Evolutionary conservation across 2,113 vertebrate species (phyloP).

Genomic region (Spea multiplicata): DNA sequence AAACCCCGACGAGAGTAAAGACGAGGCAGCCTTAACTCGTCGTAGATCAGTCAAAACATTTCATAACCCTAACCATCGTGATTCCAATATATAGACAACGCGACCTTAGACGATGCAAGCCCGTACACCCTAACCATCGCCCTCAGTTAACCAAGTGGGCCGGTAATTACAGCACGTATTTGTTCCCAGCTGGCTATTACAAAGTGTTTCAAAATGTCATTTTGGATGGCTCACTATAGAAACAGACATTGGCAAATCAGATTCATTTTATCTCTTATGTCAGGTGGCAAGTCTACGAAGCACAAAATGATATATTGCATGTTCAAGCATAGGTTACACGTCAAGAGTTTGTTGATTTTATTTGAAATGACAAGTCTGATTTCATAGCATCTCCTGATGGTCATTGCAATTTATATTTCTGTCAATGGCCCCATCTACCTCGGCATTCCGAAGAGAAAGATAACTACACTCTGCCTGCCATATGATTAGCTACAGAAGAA

Average conservation of each 20-base stretch:
- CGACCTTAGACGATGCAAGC: too few species aligned
- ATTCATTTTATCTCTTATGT: slow-evolving; percentile 18
- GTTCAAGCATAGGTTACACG: slow-evolving; percentile 14
- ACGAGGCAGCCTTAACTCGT: too few species aligned
- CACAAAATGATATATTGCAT: slow-evolving; percentile 30
- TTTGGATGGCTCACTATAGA: not conserved
- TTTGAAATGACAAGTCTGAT: slow-evolving; percentile 37
- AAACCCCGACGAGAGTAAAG: too few species aligned
- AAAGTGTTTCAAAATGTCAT: not conserved
- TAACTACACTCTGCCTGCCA: slow-evolving; percentile 23
- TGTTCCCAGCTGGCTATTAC: too few species aligned
- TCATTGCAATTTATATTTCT: slow-evolving; percentile 38
- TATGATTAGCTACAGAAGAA: slow-evolving; percentile 30
- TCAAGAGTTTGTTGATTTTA: slow-evolving; percentile 21
- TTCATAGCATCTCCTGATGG: slow-evolving; percentile 30
- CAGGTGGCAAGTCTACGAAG: slow-evolving; percentile 10
- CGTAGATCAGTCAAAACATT: too few species aligned
- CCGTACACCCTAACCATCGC: too few species aligned
- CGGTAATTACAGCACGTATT: too few species aligned
- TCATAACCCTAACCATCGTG: too few species aligned
- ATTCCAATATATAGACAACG: too few species aligned
- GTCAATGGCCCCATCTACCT: slow-evolving; percentile 25
- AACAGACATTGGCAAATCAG: not conserved
- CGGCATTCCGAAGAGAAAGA: not conserved
- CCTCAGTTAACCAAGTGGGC: too few species aligned